phyloP scores from a whole-genome alignment of 2,797 vertebrate genomes.

The Triplophysa yarkandensis region DNA sequence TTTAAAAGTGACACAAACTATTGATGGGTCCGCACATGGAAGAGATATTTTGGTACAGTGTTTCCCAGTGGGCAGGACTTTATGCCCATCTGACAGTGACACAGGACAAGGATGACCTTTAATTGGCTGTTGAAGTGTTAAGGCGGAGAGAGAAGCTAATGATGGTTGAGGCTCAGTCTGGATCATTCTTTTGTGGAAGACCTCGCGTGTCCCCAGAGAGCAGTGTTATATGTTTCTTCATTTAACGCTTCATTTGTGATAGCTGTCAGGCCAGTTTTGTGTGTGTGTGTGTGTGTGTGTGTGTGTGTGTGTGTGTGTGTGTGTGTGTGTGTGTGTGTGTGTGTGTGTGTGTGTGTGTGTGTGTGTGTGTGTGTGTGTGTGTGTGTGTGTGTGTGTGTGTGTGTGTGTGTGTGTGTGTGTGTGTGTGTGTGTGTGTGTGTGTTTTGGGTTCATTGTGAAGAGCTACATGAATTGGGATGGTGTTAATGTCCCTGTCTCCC shows the following conservation, averaged over 20 bases:
- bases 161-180: conserved; percentile 55
- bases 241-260: conserved; percentile 69
- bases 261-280: conserved; percentile 56
- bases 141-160: conserved; percentile 57
- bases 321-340: conserved; percentile 16
- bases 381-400: conserved; percentile 22
- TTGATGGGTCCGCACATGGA: not conserved
- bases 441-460: conserved; percentile 42
- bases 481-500: conserved; percentile 62
- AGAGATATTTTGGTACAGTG: not conserved
- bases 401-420: conserved; percentile 5
- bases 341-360: no score
- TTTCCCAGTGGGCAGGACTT: conserved; percentile 14
- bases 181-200: conserved; percentile 58
- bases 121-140: conserved; percentile 58
- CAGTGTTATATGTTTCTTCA: conserved; percentile 66
- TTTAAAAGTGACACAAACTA: not conserved
- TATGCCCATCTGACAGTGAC: conserved; percentile 10
- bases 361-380: not conserved
- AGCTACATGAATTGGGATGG: conserved; percentile 57
- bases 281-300: conserved; percentile 35
- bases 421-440: conserved; percentile 25
- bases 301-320: conserved; percentile 6
- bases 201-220: conserved; percentile 56
- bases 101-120: conserved; percentile 48